Evolutionary conservation across 2,797 vertebrate genomes (phyloP).

Genomic region (Vultur gryphus): DNA sequence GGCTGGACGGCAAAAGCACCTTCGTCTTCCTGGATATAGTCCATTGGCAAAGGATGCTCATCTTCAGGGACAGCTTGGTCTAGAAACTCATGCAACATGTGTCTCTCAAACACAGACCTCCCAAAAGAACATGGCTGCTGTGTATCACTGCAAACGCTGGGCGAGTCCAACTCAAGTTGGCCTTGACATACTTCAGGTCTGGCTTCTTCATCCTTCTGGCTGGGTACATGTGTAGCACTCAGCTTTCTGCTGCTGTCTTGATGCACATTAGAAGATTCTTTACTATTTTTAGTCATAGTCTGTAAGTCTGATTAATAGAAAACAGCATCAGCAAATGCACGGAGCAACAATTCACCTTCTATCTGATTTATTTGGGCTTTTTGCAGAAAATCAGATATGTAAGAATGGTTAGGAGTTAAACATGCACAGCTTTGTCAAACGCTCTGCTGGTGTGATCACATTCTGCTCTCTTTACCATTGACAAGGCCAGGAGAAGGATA

Average conservation of each 20-base stretch:
- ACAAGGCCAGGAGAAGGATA: background rate
- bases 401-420: background rate
- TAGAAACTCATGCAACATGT: background rate
- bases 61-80: background rate
- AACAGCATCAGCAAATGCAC: background rate
- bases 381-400: background rate
- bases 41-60: background rate
- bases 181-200: background rate
- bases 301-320: constrained; percentile 69
- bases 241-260: background rate
- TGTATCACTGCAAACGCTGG: rapidly evolving
- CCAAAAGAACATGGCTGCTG: background rate
- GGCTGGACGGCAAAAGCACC: background rate
- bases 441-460: background rate
- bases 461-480: background rate
- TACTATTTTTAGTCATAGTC: constrained; percentile 17
- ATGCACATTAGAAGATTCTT: background rate
- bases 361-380: background rate
- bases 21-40: background rate
- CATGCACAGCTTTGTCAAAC: background rate
- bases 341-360: background rate
- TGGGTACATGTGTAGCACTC: background rate
- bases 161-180: background rate
- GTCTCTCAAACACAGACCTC: background rate
- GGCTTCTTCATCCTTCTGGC: background rate